phyloP scores from a whole-genome alignment of 2,113 vertebrate species.

The Hydrochoerus hydrochaeris region DNA sequence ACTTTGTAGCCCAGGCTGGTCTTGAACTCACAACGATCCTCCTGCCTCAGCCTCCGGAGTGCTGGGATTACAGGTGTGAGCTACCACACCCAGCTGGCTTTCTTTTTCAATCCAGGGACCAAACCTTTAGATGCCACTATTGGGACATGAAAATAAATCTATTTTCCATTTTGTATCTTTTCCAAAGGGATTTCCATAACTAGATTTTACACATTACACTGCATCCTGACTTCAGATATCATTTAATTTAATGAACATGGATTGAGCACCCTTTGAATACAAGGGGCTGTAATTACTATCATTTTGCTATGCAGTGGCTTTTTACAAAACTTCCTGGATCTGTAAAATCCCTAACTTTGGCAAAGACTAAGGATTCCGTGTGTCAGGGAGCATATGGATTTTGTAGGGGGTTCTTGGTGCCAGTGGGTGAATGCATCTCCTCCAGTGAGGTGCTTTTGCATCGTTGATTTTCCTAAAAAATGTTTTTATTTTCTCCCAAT shows the following conservation, averaged over 20 bases:
- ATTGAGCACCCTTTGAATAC: background rate
- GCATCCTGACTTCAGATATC: background rate
- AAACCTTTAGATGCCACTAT: background rate
- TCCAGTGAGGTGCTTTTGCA: background rate
- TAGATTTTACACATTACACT: background rate
- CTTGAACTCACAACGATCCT: too few relatives aligned
- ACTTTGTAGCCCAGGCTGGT: too few relatives aligned
- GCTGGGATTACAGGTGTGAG: too few relatives aligned
- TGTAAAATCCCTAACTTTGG: background rate
- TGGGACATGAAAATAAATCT: background rate
- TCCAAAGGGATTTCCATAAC: slow-evolving; percentile 3
- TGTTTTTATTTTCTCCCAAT: slow-evolving; percentile 64
- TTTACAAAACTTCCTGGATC: background rate
- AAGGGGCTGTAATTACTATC: background rate
- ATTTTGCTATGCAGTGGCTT: background rate
- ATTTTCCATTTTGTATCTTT: background rate
- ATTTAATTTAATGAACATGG: background rate
- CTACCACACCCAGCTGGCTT: too few relatives aligned
- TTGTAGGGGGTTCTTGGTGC: background rate
- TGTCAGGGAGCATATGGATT: background rate
- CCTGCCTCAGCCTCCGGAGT: too few relatives aligned
- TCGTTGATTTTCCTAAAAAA: slow-evolving; percentile 48
- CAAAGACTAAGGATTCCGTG: background rate
- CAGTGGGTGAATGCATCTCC: background rate
- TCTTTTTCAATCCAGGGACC: background rate